Base-by-base conservation (phyloP, 1,140 invertebrate species). In the Leguminivora glycinivorella region DNA sequence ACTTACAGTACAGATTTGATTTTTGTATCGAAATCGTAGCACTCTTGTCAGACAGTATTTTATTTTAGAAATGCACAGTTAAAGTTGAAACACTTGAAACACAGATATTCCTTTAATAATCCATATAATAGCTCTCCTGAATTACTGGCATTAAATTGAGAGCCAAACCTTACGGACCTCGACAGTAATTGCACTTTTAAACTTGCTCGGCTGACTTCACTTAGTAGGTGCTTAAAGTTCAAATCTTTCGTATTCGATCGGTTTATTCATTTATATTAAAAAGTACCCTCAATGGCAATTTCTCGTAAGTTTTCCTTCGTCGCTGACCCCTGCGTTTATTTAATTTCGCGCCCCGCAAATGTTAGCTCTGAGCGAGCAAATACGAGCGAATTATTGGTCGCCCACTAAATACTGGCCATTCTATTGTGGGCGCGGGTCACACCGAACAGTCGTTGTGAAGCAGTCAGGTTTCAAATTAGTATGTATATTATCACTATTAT, bases 341-440 rank as follows among this genome's bases (percentile, higher is more conserved):
- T 63, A 63, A 63, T 63, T 63, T 63, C 47, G 47, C 67, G 56
- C 24, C 58, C 76, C 83, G 82, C 81, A 83, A 83, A 83, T 79
- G 84, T 78, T 82, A 38, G 74, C 80, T 82, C 79, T 81, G 80
- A 76, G 82, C 87, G 80, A 77, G 82, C 87, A 90, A 90, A 90
- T 89, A 90, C 77, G 68, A 71, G 73, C 75, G 85, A 90, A 90
- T 90, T 89, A 89, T 89, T 89, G 81, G 83, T 80, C 77, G 77
- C 66, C 68, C 71, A 73, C 70, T 75, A 75, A 76, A 78, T 75
- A 74, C 17, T 66, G 67, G 26, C 58, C 25, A 17, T 34, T 63
- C 58, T 31, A 17, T 14, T 26, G 25, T 31, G 25, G 25, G n/a
- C 26, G 31, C 17, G 4, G 17, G 14, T 63, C 9, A 63, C 25